phyloP scores from a whole-genome alignment of 2,797 vertebrate genomes.

The Champsocephalus esox region DNA sequence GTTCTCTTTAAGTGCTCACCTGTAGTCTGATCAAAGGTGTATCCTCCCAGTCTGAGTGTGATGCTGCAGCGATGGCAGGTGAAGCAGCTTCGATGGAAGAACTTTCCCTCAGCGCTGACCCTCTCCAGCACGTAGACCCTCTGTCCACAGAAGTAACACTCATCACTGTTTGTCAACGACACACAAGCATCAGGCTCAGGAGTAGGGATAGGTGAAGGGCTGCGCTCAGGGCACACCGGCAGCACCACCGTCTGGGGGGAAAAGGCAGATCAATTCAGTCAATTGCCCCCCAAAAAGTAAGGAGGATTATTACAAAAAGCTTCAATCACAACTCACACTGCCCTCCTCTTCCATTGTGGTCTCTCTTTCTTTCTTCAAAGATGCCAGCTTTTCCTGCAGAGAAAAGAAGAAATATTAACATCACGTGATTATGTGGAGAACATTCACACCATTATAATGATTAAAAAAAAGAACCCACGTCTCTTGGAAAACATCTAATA shows the following conservation, averaged over 20 bases:
- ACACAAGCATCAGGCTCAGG: background rate
- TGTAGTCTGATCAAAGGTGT: constrained; percentile 82
- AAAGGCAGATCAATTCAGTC: background rate
- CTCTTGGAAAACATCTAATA: constrained; percentile 13
- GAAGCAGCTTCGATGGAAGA: constrained; percentile 96
- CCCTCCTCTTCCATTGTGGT: constrained; percentile 79
- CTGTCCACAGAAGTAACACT: constrained; percentile 90
- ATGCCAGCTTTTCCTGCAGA: constrained; percentile 76
- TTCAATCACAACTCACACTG: constrained; percentile 66
- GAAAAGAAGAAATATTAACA: constrained; percentile 14
- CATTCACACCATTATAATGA: background rate
- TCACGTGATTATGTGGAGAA: constrained; percentile 37
- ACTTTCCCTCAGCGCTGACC: constrained; percentile 89
- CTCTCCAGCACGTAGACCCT: constrained; percentile 92
- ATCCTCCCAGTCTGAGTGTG: constrained; percentile 90
- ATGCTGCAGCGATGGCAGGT: constrained; percentile 86
- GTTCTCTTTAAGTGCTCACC: constrained; percentile 76
- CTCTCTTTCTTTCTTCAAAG: constrained; percentile 53
- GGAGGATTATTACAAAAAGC: background rate
- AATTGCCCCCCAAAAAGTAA: background rate
- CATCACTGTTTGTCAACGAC: constrained; percentile 77
- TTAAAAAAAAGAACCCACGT: background rate
- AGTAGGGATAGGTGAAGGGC: background rate
- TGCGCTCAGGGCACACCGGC: constrained; percentile 39
- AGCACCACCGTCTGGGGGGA: constrained; percentile 47